Conservation (phyloP, 2,888 invertebrate genomes). For the Apamea epomidion region DNA sequence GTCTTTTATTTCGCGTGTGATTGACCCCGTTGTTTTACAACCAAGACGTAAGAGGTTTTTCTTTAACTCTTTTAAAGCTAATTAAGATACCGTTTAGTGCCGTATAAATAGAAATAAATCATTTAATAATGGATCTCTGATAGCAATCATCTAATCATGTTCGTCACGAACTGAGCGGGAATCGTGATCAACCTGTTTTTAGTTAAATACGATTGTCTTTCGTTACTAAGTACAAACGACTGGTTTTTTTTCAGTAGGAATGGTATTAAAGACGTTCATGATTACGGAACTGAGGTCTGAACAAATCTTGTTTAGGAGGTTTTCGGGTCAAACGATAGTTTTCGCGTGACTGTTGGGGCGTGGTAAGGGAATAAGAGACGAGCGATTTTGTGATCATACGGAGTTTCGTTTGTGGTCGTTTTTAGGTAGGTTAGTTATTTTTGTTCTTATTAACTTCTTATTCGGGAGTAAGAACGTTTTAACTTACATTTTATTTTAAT, state of each 20-base stretch:
- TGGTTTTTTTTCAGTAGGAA: background rate
- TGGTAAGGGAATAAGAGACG: background rate
- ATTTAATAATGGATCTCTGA: constrained; percentile 25
- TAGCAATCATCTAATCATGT: constrained; percentile 34
- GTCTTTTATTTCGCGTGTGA: background rate
- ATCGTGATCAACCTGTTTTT: constrained; percentile 49
- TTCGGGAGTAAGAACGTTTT: background rate
- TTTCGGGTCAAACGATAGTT: background rate
- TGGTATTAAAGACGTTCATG: background rate
- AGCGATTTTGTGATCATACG: constrained; percentile 10
- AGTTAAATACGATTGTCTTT: background rate
- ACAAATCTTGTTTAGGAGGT: constrained; percentile 3
- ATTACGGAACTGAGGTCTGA: background rate
- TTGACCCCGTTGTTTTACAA: background rate
- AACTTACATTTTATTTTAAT: constrained; percentile 7
- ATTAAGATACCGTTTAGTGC: constrained; percentile 26
- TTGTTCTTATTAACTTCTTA: background rate
- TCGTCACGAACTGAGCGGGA: constrained; percentile 42
- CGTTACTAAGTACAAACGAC: background rate
- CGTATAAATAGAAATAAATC: constrained; percentile 26
- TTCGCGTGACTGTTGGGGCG: constrained; percentile 4
- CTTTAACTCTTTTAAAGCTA: constrained; percentile 11
- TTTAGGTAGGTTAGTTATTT: background rate
- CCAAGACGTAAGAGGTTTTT: background rate
- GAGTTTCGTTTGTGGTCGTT: background rate